phyloP scores from a whole-genome alignment of 1,140 invertebrate species.

The Brachionus rotundiformis region DNA sequence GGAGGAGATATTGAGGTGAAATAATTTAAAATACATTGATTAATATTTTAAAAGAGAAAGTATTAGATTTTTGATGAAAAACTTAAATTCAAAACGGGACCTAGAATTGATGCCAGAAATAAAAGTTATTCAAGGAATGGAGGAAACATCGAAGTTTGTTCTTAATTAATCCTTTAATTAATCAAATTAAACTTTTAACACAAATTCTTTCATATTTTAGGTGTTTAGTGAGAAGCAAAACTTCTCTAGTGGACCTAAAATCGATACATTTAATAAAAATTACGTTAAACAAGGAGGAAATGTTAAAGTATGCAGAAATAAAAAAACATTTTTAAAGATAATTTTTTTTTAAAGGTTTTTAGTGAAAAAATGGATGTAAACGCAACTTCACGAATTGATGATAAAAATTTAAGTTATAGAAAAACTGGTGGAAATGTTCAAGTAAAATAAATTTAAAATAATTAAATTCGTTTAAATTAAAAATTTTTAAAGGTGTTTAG shows the following conservation, averaged over 20 bases:
- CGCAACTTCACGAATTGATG: background rate
- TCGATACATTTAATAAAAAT: slow-evolving; percentile 16
- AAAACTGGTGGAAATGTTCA: slow-evolving; percentile 34
- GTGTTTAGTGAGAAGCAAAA: slow-evolving; percentile 21
- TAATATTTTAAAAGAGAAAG: too few species aligned
- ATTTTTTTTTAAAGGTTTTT: slow-evolving; percentile 11
- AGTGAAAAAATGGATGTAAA: slow-evolving; percentile 41
- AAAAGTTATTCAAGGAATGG: background rate
- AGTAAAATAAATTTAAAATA: background rate
- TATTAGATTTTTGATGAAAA: slow-evolving; percentile 51
- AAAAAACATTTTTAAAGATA: background rate
- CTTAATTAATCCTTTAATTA: too few species aligned
- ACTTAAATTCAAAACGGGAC: background rate
- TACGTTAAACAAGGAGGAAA: slow-evolving; percentile 16
- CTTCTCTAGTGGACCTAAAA: background rate
- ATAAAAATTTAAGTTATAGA: slow-evolving; percentile 33
- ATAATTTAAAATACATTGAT: too few species aligned
- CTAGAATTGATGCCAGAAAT: slow-evolving; percentile 14
- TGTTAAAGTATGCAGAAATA: background rate
- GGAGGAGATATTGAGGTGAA: slow-evolving; percentile 17
- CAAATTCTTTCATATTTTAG: background rate
- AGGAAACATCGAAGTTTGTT: slow-evolving; percentile 28
- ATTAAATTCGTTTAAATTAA: background rate
- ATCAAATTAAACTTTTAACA: background rate
- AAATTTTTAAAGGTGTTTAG: slow-evolving; percentile 31